Evolutionary conservation across 2,888 invertebrate genomes (phyloP).

Genomic region (Oscheius sp.): DNA sequence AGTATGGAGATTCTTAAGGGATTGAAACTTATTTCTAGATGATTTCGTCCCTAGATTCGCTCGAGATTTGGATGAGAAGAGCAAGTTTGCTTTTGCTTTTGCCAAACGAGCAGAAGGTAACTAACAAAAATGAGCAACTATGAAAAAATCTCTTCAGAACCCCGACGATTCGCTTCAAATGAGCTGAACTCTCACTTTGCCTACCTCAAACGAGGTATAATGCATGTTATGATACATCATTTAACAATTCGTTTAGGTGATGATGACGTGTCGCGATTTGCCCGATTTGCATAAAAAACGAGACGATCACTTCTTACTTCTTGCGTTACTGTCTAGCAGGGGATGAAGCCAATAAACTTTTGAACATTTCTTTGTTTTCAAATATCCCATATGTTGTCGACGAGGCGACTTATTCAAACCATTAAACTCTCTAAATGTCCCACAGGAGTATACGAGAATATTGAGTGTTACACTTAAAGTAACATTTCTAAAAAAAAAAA

Average conservation of each 20-base stretch:
- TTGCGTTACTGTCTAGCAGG: not conserved
- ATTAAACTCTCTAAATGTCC: too few relatives aligned
- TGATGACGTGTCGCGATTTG: slow-evolving; percentile 12
- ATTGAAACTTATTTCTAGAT: not conserved
- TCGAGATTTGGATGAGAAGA: slow-evolving; percentile 23
- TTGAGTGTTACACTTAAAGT: too few relatives aligned
- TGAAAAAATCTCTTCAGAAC: not conserved
- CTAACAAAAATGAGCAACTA: not conserved
- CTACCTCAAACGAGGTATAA: slow-evolving; percentile 19
- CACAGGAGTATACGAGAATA: too few relatives aligned
- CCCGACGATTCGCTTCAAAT: slow-evolving; percentile 4
- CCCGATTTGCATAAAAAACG: slow-evolving; percentile 1
- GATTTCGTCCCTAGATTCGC: slow-evolving; percentile 22
- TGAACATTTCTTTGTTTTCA: not conserved
- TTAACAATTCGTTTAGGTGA: slow-evolving; percentile 14
- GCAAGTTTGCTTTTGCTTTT: slow-evolving; percentile 31
- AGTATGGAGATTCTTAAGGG: not conserved
- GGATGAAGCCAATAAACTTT: slow-evolving; percentile 7
- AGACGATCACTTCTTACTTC: not conserved
- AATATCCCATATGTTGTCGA: too few relatives aligned
- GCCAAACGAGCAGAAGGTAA: slow-evolving; percentile 17
- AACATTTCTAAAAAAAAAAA: too few relatives aligned
- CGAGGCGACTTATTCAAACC: too few relatives aligned
- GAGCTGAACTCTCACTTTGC: slow-evolving; percentile 8
- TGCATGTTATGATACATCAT: too few relatives aligned